Evolutionary conservation across 2,888 invertebrate genomes (phyloP), one percentile per base, ranked within the genome.

Genomic region (Boloria euphrosyne): DNA sequence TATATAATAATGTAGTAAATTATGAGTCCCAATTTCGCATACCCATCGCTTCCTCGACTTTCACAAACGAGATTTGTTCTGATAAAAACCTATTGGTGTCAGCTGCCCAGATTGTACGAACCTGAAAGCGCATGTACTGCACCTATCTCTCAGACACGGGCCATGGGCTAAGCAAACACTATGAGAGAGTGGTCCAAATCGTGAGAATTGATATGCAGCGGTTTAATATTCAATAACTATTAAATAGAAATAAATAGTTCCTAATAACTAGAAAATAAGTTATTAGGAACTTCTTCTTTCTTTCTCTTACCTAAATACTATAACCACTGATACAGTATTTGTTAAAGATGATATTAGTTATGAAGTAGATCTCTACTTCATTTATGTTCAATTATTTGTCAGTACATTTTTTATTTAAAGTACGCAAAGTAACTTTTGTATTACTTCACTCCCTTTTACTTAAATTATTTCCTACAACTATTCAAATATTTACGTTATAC

Each of bases 11-110:
- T 50, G 31, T 7, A 54, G 62, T 59, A 62, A 66, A 55, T 65
- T 65, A 66, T 65, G 69, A 68, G 66, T 63, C 65, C 64, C 57
- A 65, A 69, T 67, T 69, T 64, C 62, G 66, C 63, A 27, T 66
- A 58, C 70, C 67, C 70, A 66, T 68, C 67, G 69, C 66, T 80
- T 78, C 78, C 77, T 80, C 80, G 84, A 86, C 90, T 91, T 90
- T 91, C 91, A 84, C 90, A 86, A 84, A 85, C 81, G 75, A 89
- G 90, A 90, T 90, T 83, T 81, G 84, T 76, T 77, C 83, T 85
- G 91, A 90, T 90, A 91, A 90, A 90, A 90, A 88, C 82, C 81
- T 89, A 89, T 91, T 90, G 90, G 90, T 91, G 90, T 86, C 90
- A 88, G 87, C 84, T 81, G 81, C 81, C 79, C 78, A 86, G 88